Percentiles rank a stretch among this genome's conserved stretches.
These are phyloP conservation scores for Brachypteracias leptosomus DNA, from an alignment of 2,113 vertebrate genomes.

Conservation along the genomic window DNA sequence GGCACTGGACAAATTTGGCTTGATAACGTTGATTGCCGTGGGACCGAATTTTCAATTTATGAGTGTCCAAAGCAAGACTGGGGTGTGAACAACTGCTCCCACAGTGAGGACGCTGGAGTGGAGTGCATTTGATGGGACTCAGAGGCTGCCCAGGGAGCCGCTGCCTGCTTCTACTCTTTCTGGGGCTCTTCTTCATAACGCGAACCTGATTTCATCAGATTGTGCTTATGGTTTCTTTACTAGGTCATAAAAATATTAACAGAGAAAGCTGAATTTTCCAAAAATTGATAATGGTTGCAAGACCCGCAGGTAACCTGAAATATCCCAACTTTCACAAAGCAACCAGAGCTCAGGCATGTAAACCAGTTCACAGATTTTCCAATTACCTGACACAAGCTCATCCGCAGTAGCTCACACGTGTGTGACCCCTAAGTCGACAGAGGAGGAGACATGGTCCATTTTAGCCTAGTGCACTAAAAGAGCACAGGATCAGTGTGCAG, in stretches of 20 bases:
- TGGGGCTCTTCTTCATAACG: neutral
- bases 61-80: conserved; percentile 35
- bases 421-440: neutral
- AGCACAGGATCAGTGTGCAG: neutral
- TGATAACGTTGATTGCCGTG: conserved; percentile 76
- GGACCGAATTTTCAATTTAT: conserved; percentile 65
- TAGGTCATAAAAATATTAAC: neutral
- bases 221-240: neutral
- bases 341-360: neutral
- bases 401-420: neutral
- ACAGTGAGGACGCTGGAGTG: conserved; percentile 79
- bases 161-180: accelerated
- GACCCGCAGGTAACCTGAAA: neutral
- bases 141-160: neutral
- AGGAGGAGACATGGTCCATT: neutral
- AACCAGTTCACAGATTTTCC: neutral
- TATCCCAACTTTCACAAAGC: neutral
- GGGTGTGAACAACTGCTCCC: conserved; percentile 79
- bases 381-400: neutral
- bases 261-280: neutral
- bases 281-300: neutral
- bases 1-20: conserved; percentile 83
- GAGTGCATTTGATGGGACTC: conserved; percentile 48
- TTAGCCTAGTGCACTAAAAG: neutral
- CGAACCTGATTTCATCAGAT: neutral